phyloP scores from a whole-genome alignment of 2,113 vertebrate species.

The Tupaia chinensis region DNA sequence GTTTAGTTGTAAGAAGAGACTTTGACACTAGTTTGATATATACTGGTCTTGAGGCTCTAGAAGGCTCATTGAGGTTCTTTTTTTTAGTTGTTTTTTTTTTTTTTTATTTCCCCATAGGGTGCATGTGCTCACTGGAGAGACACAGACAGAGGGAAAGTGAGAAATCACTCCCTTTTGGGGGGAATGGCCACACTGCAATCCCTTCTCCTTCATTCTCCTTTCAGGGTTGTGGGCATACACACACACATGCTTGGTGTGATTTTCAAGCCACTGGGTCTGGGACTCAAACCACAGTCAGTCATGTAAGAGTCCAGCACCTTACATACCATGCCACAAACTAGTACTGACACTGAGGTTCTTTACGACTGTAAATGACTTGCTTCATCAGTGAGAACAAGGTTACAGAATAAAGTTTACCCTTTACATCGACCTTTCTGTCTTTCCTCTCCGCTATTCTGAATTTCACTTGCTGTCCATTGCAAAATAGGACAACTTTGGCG shows the following conservation, averaged over 20 bases:
- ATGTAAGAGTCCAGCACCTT: no score
- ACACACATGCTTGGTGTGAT: no score
- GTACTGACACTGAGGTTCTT: background rate
- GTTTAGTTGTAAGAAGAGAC: background rate
- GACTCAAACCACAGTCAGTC: no score
- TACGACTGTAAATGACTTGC: background rate
- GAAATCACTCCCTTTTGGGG: no score
- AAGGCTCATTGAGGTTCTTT: background rate
- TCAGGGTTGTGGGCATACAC: no score
- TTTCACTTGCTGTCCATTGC: background rate
- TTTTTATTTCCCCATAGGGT: no score
- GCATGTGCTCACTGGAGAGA: no score
- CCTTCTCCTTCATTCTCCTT: no score
- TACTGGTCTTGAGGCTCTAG: background rate
- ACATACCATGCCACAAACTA: no score
- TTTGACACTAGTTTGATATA: background rate
- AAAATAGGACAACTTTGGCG: background rate
- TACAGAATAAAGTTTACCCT: background rate
- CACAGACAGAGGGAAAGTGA: no score
- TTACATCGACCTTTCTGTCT: background rate
- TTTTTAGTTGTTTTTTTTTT: background rate
- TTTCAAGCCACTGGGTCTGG: no score
- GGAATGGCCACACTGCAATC: no score
- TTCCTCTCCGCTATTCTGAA: background rate
- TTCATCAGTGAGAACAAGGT: background rate